Evolutionary conservation across 2,797 vertebrate genomes (phyloP), one percentile per base, ranked within the genome.

Genomic region (Synaphobranchus kaupii): DNA sequence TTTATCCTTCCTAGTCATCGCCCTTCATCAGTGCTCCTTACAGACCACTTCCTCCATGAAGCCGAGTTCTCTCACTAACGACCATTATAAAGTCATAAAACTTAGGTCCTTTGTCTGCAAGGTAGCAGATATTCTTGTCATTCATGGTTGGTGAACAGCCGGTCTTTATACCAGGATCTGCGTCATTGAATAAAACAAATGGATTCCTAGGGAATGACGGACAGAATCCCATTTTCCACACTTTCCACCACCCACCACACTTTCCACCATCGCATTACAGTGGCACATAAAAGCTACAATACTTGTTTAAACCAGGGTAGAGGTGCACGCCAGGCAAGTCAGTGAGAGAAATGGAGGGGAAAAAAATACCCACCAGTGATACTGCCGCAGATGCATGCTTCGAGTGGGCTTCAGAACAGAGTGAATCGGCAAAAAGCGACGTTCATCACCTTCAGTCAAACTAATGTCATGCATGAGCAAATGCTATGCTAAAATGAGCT

Each of bases 1-100:
- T 87, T 82, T 25, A 84, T 90, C 88, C 87, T 86, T 73, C 89
- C 91, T 15, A 6, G 34, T 34, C 71, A 88, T 71, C 83, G 88
- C 84, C 39, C 82, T 86, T 80, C 0, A 39, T 84, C 34, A 28
- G 22, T 22, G 28, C 52, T 48, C n/a, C n/a, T 83, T 31, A 8
- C 39, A 48, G 22, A 28, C 20, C 4, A n/a, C n/a, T 73, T n/a
- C 81, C 66, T 13, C 47, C 60, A n/a, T 9, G 12, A 73, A 47
- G 25, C 25, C 13, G 9, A 47, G 31, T 56, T 83, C 63, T 31
- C 28, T 22, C 78, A 47, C 25, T 6, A 87, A 66, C 34, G 31
- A 48, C 80, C 83, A 25, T 34, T 31, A 5, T 31, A 31, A 34
- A 73, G 28, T 31, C 4, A 73, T 34, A 73, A 73, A 73, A 13